phyloP scores from a whole-genome alignment of 2,888 invertebrate species.

The Unio delphinus region DNA sequence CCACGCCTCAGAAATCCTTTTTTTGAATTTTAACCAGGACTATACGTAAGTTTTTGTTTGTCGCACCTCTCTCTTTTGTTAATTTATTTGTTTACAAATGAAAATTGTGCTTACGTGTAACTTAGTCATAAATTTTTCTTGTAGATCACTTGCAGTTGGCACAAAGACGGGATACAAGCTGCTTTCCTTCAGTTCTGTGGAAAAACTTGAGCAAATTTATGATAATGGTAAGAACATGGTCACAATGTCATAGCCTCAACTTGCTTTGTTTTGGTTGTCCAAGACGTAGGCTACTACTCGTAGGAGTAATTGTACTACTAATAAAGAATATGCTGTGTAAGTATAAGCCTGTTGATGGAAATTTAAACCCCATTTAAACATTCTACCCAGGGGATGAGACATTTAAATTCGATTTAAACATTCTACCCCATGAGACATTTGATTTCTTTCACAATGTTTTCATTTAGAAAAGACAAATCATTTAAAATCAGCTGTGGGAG shows the following conservation, averaged over 20 bases:
- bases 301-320: too few relatives aligned
- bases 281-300: too few relatives aligned
- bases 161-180: constrained; percentile 91
- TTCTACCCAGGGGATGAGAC: too few relatives aligned
- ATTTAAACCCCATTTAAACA: too few relatives aligned
- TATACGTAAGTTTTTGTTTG: constrained; percentile 86
- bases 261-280: too few relatives aligned
- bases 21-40: constrained; percentile 98
- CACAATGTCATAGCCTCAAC: too few relatives aligned
- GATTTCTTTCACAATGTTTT: too few relatives aligned
- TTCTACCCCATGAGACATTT: too few relatives aligned
- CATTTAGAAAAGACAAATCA: too few relatives aligned
- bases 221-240: constrained; percentile 78
- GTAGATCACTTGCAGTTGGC: constrained; percentile 89
- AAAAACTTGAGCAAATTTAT: constrained; percentile 90
- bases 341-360: too few relatives aligned
- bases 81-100: constrained; percentile 1
- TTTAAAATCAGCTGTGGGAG: too few relatives aligned
- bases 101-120: background rate
- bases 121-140: constrained; percentile 24
- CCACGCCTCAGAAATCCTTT: constrained; percentile 82
- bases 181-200: constrained; percentile 83
- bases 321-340: constrained; percentile 36
- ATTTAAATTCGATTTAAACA: too few relatives aligned
- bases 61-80: background rate